phyloP scores from a whole-genome alignment of 2,113 vertebrate genomes.

The Cebus imitator region DNA sequence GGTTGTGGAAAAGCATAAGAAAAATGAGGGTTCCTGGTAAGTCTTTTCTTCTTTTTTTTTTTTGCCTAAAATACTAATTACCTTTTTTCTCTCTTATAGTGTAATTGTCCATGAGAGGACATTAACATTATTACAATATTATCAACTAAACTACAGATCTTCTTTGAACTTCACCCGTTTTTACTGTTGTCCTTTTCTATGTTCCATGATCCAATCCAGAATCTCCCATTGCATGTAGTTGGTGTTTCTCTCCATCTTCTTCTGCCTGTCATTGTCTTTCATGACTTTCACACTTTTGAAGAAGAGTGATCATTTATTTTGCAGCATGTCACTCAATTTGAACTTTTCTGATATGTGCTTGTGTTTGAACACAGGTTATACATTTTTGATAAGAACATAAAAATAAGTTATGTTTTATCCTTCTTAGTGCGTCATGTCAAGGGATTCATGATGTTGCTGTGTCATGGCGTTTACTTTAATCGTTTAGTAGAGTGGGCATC shows the following conservation, averaged over 20 bases:
- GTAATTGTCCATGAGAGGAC: not conserved
- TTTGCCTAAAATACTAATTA: not conserved
- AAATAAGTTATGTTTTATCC: not conserved
- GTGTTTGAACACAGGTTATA: not conserved
- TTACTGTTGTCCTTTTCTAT: not conserved
- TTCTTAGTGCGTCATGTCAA: not conserved
- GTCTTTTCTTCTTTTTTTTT: no score
- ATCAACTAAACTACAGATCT: not conserved
- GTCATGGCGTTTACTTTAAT: not conserved
- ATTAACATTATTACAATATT: not conserved
- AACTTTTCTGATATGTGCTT: not conserved
- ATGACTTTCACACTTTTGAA: not conserved
- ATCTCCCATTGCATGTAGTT: not conserved
- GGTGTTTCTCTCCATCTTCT: not conserved
- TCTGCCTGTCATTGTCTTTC: not conserved
- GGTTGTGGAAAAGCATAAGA: not conserved
- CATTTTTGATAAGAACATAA: not conserved
- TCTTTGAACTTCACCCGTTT: not conserved
- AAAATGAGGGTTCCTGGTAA: not conserved
- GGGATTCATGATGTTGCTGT: not conserved
- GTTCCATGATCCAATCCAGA: not conserved
- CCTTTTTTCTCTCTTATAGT: not conserved
- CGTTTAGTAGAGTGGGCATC: not conserved
- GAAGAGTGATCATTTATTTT: not conserved
- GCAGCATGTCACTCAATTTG: not conserved